These are phyloP conservation scores for Ormia ochracea DNA, from an alignment of 2,888 invertebrate genomes.

Conservation along the genomic window DNA sequence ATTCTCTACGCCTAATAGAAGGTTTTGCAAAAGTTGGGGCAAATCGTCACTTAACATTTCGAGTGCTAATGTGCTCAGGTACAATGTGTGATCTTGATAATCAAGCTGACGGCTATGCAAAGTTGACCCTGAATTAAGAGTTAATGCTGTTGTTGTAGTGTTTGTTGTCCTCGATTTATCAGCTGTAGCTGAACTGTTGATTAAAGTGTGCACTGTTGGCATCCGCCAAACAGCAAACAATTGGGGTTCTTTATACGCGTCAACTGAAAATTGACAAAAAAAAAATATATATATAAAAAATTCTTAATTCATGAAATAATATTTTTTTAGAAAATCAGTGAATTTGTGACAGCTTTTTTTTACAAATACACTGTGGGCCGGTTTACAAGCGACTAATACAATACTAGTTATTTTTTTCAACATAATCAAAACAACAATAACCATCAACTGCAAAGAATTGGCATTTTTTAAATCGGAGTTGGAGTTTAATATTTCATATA, in stretches of 20 bases:
- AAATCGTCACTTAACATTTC: conserved; percentile 78
- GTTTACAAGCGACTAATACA: no score
- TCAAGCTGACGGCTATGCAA: conserved; percentile 73
- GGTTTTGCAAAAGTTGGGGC: conserved; percentile 81
- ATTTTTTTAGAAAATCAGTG: background rate
- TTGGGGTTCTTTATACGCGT: conserved; percentile 65
- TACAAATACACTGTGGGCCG: background rate
- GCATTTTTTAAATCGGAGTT: no score
- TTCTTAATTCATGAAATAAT: background rate
- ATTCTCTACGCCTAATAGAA: conserved; percentile 83
- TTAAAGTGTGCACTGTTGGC: conserved; percentile 51
- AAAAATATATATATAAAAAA: background rate
- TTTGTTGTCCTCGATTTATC: conserved; percentile 40
- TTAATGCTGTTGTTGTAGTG: background rate
- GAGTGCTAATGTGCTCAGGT: conserved; percentile 74
- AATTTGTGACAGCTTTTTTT: conserved; percentile 8
- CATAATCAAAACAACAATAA: no score
- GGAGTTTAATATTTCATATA: no score
- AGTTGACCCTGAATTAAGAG: conserved; percentile 63
- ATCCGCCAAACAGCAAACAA: conserved; percentile 75
- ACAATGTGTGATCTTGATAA: conserved; percentile 68
- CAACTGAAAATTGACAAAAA: conserved; percentile 63
- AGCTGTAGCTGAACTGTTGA: conserved; percentile 17
- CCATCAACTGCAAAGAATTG: no score
- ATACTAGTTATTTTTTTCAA: background rate